A percentile compares a stretch with the other conserved stretches of the same genome.
Evolutionary conservation across 2,797 vertebrate species (phyloP).

Genomic region (Melanotaenia parkinsoni): DNA sequence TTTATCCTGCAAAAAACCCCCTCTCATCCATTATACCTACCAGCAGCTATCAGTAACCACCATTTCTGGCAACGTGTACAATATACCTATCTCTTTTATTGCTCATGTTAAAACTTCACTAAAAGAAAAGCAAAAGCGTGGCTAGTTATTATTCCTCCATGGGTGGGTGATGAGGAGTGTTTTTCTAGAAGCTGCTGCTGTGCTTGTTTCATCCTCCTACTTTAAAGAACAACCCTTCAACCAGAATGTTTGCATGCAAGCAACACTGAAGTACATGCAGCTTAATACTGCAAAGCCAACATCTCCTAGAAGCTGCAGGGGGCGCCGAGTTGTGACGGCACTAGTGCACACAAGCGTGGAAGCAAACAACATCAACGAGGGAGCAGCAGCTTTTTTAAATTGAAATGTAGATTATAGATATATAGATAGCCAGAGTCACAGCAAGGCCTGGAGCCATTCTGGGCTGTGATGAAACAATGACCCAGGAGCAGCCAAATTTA

Average conservation of each 20-base stretch:
- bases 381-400: constrained; percentile 47
- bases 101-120: constrained; percentile 63
- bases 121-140: constrained; percentile 26
- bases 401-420: constrained; percentile 64
- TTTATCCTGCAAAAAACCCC: constrained; percentile 67
- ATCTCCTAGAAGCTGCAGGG: constrained; percentile 35
- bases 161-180: constrained; percentile 23
- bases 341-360: background rate
- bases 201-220: constrained; percentile 15
- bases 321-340: constrained; percentile 15
- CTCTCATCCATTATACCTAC: constrained; percentile 58
- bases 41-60: constrained; percentile 58
- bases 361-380: constrained; percentile 29
- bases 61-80: constrained; percentile 82
- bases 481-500: constrained; percentile 81
- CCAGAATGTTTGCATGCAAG: constrained; percentile 7
- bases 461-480: constrained; percentile 72
- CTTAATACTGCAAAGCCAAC: constrained; percentile 13
- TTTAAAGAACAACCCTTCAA: constrained; percentile 2
- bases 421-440: constrained; percentile 50
- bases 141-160: constrained; percentile 28
- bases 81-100: constrained; percentile 70
- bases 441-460: constrained; percentile 58
- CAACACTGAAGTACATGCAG: constrained; percentile 1
- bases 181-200: constrained; percentile 16